Conservation (phyloP, 2,797 vertebrate species). For the Rhinophrynus dorsalis region DNA sequence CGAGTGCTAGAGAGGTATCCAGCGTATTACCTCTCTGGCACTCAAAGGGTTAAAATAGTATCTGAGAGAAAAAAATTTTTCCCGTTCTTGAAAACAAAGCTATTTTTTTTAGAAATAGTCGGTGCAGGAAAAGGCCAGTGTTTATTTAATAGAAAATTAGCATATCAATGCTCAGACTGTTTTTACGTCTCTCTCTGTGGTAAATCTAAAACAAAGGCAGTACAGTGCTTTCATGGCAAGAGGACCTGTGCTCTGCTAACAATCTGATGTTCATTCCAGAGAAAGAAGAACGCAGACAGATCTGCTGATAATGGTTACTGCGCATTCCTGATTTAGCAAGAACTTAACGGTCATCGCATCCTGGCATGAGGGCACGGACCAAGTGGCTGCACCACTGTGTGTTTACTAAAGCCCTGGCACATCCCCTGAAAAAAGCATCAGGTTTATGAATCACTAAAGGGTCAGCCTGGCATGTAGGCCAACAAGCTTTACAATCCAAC, state of each 20-base stretch:
- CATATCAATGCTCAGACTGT: conserved; percentile 5
- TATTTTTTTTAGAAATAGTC: background rate
- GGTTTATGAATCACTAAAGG: background rate
- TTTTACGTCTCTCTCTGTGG: background rate
- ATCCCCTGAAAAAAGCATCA: background rate
- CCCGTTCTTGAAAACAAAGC: background rate
- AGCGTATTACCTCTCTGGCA: too few relatives aligned
- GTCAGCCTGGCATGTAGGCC: conserved; percentile 27
- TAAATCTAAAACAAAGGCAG: conserved; percentile 5
- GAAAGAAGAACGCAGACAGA: background rate
- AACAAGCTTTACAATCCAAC: conserved; percentile 2
- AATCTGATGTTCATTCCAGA: background rate
- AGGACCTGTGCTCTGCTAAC: background rate
- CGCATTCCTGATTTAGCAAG: background rate
- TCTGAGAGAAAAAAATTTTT: too few relatives aligned
- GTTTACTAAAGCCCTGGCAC: background rate
- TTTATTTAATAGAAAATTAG: conserved; percentile 12
- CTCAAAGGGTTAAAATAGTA: too few relatives aligned
- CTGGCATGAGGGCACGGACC: background rate
- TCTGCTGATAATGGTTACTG: background rate
- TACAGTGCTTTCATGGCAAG: conserved; percentile 24
- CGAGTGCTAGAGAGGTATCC: too few relatives aligned
- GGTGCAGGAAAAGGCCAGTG: background rate
- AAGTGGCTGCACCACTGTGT: background rate
- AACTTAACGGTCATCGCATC: too few relatives aligned